These are phyloP conservation scores for Cheilosia urbana DNA, from an alignment of 2,888 invertebrate species.

Conservation along the genomic window DNA sequence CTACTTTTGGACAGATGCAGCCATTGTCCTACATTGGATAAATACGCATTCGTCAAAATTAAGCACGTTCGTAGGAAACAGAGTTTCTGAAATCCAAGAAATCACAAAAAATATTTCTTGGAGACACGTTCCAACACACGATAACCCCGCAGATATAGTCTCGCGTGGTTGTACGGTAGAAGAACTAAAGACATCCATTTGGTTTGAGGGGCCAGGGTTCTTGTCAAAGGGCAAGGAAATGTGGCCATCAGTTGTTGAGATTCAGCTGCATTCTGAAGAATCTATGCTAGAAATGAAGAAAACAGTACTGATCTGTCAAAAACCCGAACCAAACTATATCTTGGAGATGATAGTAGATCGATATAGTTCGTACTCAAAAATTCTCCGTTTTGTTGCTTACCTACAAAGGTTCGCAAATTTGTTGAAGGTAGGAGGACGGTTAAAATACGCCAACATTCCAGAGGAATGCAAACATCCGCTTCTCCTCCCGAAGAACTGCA, in stretches of 20 bases:
- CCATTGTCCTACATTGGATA: slow-evolving; percentile 59
- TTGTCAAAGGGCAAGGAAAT: background rate
- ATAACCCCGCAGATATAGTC: slow-evolving; percentile 60
- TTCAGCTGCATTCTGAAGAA: too few species aligned
- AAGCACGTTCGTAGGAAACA: slow-evolving; percentile 66
- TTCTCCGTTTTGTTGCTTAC: background rate
- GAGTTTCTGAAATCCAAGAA: slow-evolving; percentile 55
- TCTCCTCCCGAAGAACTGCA: too few species aligned
- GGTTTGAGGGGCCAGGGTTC: background rate
- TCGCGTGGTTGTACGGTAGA: slow-evolving; percentile 30
- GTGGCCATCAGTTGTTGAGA: background rate
- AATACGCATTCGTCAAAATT: slow-evolving; percentile 57
- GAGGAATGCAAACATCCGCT: background rate
- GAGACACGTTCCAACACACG: slow-evolving; percentile 43
- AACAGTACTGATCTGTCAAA: too few species aligned
- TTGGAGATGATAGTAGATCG: background rate
- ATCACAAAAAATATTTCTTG: slow-evolving; percentile 22
- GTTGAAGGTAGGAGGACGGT: slow-evolving; percentile 1
- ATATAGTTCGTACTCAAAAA: background rate
- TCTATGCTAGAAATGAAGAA: too few species aligned
- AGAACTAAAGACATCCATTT: background rate
- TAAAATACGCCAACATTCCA: background rate
- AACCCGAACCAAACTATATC: too few species aligned
- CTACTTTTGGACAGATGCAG: slow-evolving; percentile 65
- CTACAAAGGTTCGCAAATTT: background rate